These are phyloP conservation scores for Mallotus villosus DNA, from an alignment of 2,797 vertebrate genomes.

Conservation along the genomic window DNA sequence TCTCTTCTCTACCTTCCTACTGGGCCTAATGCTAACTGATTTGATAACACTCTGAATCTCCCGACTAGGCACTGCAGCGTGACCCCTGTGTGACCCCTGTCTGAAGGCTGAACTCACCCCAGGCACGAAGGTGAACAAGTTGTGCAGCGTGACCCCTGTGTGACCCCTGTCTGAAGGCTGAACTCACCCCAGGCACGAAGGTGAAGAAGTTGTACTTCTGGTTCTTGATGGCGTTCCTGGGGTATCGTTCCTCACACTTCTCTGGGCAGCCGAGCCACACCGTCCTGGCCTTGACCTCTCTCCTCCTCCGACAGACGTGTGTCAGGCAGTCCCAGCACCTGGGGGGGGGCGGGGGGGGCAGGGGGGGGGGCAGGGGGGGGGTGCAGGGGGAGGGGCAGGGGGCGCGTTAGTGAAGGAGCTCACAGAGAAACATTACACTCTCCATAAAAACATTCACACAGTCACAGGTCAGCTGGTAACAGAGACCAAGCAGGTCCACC, in stretches of 20 bases:
- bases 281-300: slow-evolving; percentile 83
- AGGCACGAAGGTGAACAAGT: too few species aligned
- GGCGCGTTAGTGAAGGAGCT: background rate
- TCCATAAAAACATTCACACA: too few species aligned
- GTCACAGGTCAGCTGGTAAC: background rate
- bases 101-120: slow-evolving; percentile 81
- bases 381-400: background rate
- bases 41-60: too few species aligned
- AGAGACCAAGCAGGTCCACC: background rate
- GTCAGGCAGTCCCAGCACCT: slow-evolving; percentile 93
- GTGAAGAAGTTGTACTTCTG: slow-evolving; percentile 98
- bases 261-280: slow-evolving; percentile 96
- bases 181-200: slow-evolving; percentile 96
- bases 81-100: too few species aligned
- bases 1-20: too few species aligned
- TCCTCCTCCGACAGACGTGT: slow-evolving; percentile 84
- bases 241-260: slow-evolving; percentile 96
- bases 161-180: too few species aligned
- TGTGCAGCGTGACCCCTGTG: background rate
- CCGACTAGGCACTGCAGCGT: background rate
- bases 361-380: background rate
- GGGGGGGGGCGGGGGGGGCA: slow-evolving; percentile 21
- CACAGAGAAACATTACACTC: too few species aligned
- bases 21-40: too few species aligned
- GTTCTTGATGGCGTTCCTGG: slow-evolving; percentile 96